Percentiles rank a stretch among this genome's conserved stretches.
phyloP scores from a whole-genome alignment of 2,888 invertebrate species.

The Papilio elwesi region DNA sequence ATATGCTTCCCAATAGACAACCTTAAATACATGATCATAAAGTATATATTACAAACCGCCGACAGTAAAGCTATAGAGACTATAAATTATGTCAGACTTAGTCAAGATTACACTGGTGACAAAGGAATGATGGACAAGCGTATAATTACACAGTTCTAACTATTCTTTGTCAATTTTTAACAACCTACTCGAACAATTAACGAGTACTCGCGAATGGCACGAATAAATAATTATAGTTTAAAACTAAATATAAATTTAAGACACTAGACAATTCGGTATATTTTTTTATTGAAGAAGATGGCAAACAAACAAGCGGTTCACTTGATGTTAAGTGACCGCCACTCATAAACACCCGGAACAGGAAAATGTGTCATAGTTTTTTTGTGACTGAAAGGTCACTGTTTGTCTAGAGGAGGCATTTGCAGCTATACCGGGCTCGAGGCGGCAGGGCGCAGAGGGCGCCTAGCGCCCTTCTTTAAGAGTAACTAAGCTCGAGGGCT shows the following conservation, averaged over 20 bases:
- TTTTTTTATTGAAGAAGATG: too few relatives aligned
- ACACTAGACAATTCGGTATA: neutral
- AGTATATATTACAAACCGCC: neutral
- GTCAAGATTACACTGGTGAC: neutral
- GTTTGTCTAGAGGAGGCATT: too few relatives aligned
- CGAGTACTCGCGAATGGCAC: neutral
- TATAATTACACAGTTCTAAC: conserved; percentile 12
- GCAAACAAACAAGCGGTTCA: too few relatives aligned
- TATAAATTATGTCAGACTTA: neutral
- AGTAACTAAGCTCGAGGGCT: too few relatives aligned
- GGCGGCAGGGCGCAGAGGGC: too few relatives aligned
- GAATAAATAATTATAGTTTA: neutral
- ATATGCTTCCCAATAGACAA: neutral
- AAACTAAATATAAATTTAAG: neutral
- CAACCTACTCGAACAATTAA: neutral
- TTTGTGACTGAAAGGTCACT: too few relatives aligned
- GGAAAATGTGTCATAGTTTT: too few relatives aligned
- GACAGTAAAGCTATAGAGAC: neutral
- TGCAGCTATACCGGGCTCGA: too few relatives aligned
- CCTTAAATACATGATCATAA: neutral
- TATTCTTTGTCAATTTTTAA: neutral
- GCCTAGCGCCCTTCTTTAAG: too few relatives aligned
- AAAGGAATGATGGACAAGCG: conserved; percentile 11
- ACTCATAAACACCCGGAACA: too few relatives aligned
- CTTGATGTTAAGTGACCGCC: too few relatives aligned